Evolutionary conservation across 92 coral and sea anemone genomes (phyloP), one percentile per base, ranked within the genome.

Genomic region (Paramuricea clavata): DNA sequence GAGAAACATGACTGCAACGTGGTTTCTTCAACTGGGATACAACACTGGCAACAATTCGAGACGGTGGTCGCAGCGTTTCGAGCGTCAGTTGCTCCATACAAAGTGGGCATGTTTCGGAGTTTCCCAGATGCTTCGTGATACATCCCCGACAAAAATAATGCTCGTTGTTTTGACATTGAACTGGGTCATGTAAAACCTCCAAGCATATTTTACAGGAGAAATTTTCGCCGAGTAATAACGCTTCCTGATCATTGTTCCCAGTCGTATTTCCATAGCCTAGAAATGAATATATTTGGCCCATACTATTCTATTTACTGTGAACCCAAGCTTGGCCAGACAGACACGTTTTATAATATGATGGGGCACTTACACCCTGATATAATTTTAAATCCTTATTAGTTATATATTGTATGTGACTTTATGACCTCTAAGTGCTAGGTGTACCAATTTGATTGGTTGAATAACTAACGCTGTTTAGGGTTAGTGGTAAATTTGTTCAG

Each of bases 191-290:
- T 7, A 90, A 86, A 31, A 91, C 91, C 2, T 90, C 92, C 16
- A 85, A 65, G 73, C 95, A 93, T 62, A 93, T 93, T 73, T 87
- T 85, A 25, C 95, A 93, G 12, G 91, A 36, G 33, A 93, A 86
- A 50, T 89, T 90, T 25, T 69, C 88, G 27, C 50, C 84, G 30
- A 88, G 68, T 28, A 60, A n/a, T n/a, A n/a, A 22, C 15, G 30
- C 68, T 21, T 26, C 2, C n/a, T 22, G 31, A 8, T 60, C 9
- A 2, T 60, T 60, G 68, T 21, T 26, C 1, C 13, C 12, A 27
- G 33, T 15, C 68, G 31, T 60, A 25, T 8, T 60, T 2, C 15
- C 32, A 4, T 57, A 57, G 0, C 32, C 68, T 11, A 21, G 16
- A 47, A 60, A 27, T 30, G 31, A 60, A 60, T 47, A 47, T 10